Percentiles rank a stretch among this genome's conserved stretches.
These are phyloP conservation scores for Conger conger DNA, from an alignment of 2,113 vertebrate species.

Conservation along the genomic window DNA sequence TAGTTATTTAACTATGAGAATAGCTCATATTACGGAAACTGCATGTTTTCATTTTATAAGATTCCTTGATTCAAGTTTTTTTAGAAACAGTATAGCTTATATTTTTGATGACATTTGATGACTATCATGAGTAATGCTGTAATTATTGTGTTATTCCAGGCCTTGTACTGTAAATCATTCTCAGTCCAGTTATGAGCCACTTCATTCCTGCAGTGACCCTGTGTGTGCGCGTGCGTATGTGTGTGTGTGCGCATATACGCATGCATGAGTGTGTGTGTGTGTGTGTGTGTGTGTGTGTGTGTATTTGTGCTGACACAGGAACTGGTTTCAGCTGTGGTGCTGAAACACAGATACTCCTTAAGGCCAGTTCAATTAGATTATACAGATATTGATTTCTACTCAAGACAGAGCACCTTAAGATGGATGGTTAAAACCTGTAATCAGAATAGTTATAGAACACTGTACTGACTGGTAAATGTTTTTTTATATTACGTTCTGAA, in stretches of 20 bases:
- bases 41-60: constrained; percentile 5
- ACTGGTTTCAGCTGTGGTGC: constrained; percentile 17
- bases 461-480: constrained; percentile 1
- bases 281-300: constrained; percentile 6
- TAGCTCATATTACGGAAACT: background rate
- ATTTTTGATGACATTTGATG: background rate
- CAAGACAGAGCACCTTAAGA: constrained; percentile 19
- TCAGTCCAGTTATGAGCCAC: constrained; percentile 1
- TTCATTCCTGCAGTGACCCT: constrained; percentile 15
- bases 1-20: background rate
- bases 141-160: background rate
- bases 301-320: background rate
- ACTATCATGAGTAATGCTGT: constrained; percentile 8
- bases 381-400: background rate
- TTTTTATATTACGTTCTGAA: background rate
- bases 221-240: background rate
- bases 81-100: background rate
- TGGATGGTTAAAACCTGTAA: background rate
- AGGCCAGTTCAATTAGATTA: constrained; percentile 18
- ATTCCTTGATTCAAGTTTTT: background rate
- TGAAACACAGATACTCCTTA: background rate
- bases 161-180: constrained; percentile 7
- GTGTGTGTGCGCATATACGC: too few relatives aligned
- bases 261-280: too few relatives aligned
- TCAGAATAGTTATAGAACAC: background rate